Conservation (phyloP, 2,113 vertebrate genomes). For the Siniperca chuatsi region DNA sequence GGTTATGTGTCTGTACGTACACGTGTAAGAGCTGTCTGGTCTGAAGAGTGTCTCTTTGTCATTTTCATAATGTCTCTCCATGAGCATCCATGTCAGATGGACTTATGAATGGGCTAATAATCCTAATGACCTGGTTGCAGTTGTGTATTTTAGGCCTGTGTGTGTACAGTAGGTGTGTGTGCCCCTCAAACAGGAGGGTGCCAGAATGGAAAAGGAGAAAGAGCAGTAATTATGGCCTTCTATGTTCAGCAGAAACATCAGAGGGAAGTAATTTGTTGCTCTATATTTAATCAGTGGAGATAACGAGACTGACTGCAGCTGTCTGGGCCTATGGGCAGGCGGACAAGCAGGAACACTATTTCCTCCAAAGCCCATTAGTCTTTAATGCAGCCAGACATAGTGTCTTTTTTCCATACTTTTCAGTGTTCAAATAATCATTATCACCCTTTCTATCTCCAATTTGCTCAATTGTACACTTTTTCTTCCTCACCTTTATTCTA, state of each 20-base stretch:
- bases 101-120: slow-evolving; percentile 50
- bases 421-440: slow-evolving; percentile 64
- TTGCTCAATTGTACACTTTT: slow-evolving; percentile 35
- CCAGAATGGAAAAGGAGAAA: slow-evolving; percentile 67
- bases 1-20: slow-evolving; percentile 38
- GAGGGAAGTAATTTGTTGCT: slow-evolving; percentile 84
- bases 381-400: slow-evolving; percentile 59
- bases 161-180: slow-evolving; percentile 29
- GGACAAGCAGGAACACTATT: slow-evolving; percentile 72
- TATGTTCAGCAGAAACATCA: slow-evolving; percentile 80
- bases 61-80: slow-evolving; percentile 38
- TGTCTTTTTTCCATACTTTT: slow-evolving; percentile 70
- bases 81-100: slow-evolving; percentile 39
- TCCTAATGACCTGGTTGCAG: slow-evolving; percentile 56
- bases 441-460: slow-evolving; percentile 47
- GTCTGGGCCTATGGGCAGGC: slow-evolving; percentile 72
- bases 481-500: slow-evolving; percentile 10
- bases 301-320: slow-evolving; percentile 78
- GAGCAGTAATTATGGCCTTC: slow-evolving; percentile 78
- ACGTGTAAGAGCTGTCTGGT: slow-evolving; percentile 40
- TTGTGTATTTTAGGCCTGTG: slow-evolving; percentile 38
- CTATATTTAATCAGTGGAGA: slow-evolving; percentile 82
- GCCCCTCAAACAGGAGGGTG: slow-evolving; percentile 61
- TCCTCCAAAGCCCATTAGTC: slow-evolving; percentile 79
- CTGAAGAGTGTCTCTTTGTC: slow-evolving; percentile 43